Percentiles rank a stretch among this genome's conserved stretches.
These are phyloP conservation scores for Tetrax tetrax DNA, from an alignment of 2,113 vertebrate genomes.

Conservation along the genomic window DNA sequence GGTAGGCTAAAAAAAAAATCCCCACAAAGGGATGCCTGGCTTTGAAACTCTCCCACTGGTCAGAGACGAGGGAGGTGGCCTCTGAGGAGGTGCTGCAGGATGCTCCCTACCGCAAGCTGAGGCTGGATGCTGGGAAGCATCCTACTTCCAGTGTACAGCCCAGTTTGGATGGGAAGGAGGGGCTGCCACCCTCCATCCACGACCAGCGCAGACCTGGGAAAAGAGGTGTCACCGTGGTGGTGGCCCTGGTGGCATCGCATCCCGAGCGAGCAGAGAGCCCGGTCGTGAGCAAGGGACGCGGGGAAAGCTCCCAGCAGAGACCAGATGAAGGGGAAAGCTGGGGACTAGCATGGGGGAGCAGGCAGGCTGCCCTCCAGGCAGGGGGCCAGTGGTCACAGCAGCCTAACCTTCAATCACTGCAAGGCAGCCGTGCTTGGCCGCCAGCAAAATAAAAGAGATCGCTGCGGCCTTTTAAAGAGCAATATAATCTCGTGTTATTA, in stretches of 20 bases:
- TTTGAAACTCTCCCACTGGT: background rate
- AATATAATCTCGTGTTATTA: conserved; percentile 28
- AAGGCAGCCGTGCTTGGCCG: conserved; percentile 17
- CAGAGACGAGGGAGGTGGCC: background rate
- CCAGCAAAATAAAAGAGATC: background rate
- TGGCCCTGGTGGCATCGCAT: too few relatives aligned
- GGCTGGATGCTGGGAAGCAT: background rate
- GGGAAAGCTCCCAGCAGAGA: background rate
- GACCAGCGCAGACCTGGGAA: background rate
- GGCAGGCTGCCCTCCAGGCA: background rate
- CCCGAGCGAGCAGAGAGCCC: background rate
- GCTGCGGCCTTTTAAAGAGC: conserved; percentile 49
- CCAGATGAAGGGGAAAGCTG: background rate
- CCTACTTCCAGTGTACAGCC: rapidly evolving
- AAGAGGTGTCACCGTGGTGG: background rate
- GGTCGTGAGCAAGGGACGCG: rapidly evolving
- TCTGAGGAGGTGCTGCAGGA: background rate
- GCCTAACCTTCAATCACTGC: conserved; percentile 42
- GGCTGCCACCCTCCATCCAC: background rate
- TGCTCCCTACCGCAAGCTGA: background rate
- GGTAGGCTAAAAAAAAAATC: background rate
- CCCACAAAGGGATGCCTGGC: background rate
- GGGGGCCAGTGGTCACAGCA: background rate
- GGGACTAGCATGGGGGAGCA: background rate
- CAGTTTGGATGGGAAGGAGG: background rate